Base-by-base conservation (phyloP, 2,113 vertebrate species). In the Dicentrarchus labrax region DNA sequence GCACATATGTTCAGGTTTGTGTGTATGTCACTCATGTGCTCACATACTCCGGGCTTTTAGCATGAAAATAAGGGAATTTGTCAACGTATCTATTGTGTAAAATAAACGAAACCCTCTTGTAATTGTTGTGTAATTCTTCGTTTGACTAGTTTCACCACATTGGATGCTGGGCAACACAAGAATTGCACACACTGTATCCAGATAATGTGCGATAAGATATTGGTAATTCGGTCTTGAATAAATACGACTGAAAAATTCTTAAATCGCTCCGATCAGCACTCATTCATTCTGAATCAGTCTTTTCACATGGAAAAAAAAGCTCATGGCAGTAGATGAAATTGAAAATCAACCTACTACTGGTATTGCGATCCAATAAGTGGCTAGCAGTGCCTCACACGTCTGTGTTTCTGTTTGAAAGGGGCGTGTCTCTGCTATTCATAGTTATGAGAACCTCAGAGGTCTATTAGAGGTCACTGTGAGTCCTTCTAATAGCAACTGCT, bases 361-460 rank as follows among this genome's bases (percentile, higher is more conserved):
- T 53, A 8, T 53, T 50, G 64, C n/a, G 2, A 61, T 59, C 16
- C 50, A 50, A n/a, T 66, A 72, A 77, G 70, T 72, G 82, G 76
- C 65, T 16, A 4, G 22, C 6, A 21, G 41, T 9, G 79, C 78
- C 61, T 83, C 77, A 43, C 78, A 61, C 62, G 77, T 82, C 76
- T 84, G 83, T 91, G 87, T 91, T 86, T 86, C 82, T 93, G 77
- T 91, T 90, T 82, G 78, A 79, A 83, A 64, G 89, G 91, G 92
- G 92, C 76, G 89, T 88, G 88, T 87, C 41, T 81, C 78, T 90
- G 87, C 94, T 94, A 93, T 94, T 93, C 91, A 93, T 94, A 94
- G 93, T 91, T 78, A 85, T 74, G 86, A 91, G 80, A 90, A 91
- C 65, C 73, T 80, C 86, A 30, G 84, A 91, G 88, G 89, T 91